A percentile compares a stretch with the other conserved stretches of the same genome.
Evolutionary conservation across 2,113 vertebrate genomes (phyloP).

Genomic region (Alethe diademata): DNA sequence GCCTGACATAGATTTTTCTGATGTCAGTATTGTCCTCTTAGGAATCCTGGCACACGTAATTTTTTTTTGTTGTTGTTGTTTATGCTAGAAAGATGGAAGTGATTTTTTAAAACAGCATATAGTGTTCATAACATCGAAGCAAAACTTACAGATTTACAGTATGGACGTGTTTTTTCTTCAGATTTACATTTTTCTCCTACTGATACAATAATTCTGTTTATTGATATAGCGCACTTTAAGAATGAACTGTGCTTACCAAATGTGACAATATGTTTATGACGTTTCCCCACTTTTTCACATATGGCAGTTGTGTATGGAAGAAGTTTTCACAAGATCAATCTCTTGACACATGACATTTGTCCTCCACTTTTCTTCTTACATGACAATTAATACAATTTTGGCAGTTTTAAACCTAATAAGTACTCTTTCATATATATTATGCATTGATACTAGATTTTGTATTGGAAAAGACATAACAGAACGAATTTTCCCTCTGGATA

Average conservation of each 20-base stretch:
- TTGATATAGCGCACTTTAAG: not conserved
- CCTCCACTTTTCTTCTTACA: not conserved
- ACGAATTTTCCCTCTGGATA: not conserved
- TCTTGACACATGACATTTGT: not conserved
- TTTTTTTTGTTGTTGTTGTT: not conserved
- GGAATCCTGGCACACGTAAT: not conserved
- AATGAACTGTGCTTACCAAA: not conserved
- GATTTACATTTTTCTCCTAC: not conserved
- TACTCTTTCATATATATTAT: not conserved
- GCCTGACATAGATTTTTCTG: not conserved
- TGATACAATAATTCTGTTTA: not conserved
- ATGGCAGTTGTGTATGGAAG: not conserved
- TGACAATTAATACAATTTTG: not conserved
- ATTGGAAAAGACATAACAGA: not conserved
- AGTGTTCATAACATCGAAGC: not conserved
- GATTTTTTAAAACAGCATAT: not conserved
- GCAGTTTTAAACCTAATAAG: not conserved
- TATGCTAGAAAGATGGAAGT: not conserved
- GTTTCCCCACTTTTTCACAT: not conserved
- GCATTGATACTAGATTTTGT: not conserved
- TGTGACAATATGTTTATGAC: not conserved
- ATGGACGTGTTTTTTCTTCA: not conserved
- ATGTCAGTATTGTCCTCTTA: not conserved
- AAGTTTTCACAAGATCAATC: not conserved
- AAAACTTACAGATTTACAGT: not conserved